Evolutionary conservation across 2,113 vertebrate genomes (phyloP).

Genomic region (Pan paniscus): DNA sequence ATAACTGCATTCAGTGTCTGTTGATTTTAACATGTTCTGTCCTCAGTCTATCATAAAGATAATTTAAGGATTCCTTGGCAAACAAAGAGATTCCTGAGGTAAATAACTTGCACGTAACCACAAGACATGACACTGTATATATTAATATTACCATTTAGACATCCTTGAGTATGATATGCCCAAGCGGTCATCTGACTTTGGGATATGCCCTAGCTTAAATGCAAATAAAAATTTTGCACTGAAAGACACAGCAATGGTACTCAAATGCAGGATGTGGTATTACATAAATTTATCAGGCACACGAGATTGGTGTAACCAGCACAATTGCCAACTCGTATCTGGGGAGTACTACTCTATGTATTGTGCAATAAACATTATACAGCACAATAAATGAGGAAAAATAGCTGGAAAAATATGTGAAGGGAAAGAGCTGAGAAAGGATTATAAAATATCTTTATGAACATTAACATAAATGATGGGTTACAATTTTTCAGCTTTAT

Average conservation of each 20-base stretch:
- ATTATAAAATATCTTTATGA: slow-evolving; percentile 60
- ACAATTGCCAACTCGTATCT: background rate
- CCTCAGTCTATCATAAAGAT: background rate
- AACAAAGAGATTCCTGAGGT: background rate
- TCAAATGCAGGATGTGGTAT: background rate
- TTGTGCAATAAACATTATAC: slow-evolving; percentile 38
- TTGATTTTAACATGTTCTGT: background rate
- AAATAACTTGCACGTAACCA: background rate
- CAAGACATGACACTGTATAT: background rate
- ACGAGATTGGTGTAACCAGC: slow-evolving; percentile 13
- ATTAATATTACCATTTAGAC: background rate
- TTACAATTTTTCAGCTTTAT: slow-evolving; percentile 30
- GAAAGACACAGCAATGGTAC: background rate
- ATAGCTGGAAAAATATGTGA: slow-evolving; percentile 4
- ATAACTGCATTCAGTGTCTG: background rate
- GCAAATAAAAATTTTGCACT: background rate
- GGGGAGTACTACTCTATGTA: background rate
- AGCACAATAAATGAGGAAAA: slow-evolving; percentile 28
- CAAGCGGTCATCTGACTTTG: background rate
- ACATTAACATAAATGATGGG: slow-evolving; percentile 47
- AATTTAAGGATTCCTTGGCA: background rate
- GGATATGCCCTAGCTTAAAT: background rate
- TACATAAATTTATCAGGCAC: slow-evolving; percentile 10
- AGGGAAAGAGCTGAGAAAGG: background rate
- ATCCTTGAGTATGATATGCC: background rate